Percentiles rank a stretch among this genome's conserved stretches.
Conservation (phyloP, 1,140 invertebrate genomes). For the Elymnias hypermnestra region DNA sequence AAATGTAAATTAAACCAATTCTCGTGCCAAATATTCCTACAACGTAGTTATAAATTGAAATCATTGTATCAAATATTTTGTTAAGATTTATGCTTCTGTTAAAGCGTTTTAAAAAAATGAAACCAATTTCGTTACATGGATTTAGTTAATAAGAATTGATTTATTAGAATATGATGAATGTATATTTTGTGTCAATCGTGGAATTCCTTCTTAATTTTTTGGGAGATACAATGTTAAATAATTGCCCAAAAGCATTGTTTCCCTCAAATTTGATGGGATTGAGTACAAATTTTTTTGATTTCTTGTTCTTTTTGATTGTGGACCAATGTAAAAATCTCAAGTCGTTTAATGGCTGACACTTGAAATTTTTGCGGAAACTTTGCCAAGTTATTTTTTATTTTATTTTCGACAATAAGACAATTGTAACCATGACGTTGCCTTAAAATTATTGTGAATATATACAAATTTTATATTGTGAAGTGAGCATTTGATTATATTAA, state of each 20-base stretch:
- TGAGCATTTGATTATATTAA: conserved; percentile 52
- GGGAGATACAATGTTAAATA: conserved; percentile 33
- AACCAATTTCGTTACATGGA: too few relatives aligned
- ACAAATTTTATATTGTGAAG: conserved; percentile 50
- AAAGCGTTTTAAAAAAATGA: too few relatives aligned
- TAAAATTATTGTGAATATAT: conserved; percentile 50
- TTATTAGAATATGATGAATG: too few relatives aligned
- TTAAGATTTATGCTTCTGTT: too few relatives aligned
- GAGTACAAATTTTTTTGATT: conserved; percentile 23
- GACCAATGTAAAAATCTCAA: conserved; percentile 66
- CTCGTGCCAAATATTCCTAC: too few relatives aligned
- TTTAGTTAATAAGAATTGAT: too few relatives aligned
- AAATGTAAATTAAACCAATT: too few relatives aligned
- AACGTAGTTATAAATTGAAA: too few relatives aligned
- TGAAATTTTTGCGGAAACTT: conserved; percentile 57
- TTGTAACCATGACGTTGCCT: conserved; percentile 50
- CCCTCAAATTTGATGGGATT: conserved; percentile 26
- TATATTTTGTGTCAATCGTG: too few relatives aligned
- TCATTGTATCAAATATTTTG: too few relatives aligned
- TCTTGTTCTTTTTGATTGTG: conserved; percentile 18
- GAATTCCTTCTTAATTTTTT: too few relatives aligned
- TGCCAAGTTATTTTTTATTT: conserved; percentile 24
- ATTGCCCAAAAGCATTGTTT: conserved; percentile 53
- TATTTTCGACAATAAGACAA: conserved; percentile 27
- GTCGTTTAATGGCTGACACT: conserved; percentile 60